phyloP scores from a whole-genome alignment of 2,113 vertebrate species.

The Scolopax mira region DNA sequence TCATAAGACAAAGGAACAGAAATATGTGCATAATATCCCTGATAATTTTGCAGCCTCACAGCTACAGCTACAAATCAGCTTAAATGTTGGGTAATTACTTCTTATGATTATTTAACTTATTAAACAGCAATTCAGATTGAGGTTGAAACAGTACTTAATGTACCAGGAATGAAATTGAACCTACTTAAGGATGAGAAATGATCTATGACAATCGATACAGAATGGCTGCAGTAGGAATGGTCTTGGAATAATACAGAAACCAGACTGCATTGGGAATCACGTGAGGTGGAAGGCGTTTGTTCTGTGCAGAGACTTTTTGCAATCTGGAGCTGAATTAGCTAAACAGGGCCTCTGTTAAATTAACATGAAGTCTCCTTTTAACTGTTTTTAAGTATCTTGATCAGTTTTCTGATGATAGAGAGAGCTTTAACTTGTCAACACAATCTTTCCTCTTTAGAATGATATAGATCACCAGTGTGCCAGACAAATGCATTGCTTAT shows the following conservation, averaged over 20 bases:
- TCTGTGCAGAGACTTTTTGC: not conserved
- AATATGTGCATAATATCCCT: not conserved
- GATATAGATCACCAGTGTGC: not conserved
- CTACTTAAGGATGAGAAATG: constrained; percentile 31
- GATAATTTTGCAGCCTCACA: not conserved
- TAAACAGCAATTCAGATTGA: constrained; percentile 11
- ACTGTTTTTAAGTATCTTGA: not conserved
- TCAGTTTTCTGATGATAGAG: not conserved
- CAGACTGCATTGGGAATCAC: not conserved
- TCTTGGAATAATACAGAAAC: not conserved
- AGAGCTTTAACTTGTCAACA: not conserved
- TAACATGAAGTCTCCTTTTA: not conserved
- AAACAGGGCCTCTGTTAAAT: not conserved
- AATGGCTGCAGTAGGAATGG: not conserved
- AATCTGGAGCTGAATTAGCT: not conserved
- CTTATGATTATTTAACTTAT: constrained; percentile 49
- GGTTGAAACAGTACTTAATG: constrained; percentile 45
- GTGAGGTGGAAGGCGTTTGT: not conserved
- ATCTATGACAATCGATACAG: not conserved
- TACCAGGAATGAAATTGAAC: constrained; percentile 39
- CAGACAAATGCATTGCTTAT: not conserved
- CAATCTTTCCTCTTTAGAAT: not conserved
- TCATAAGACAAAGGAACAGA: not conserved
- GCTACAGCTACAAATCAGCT: constrained; percentile 1
- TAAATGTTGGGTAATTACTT: constrained; percentile 26